phyloP scores from a whole-genome alignment of 2,888 invertebrate genomes.

The Himalopsyche japonica region DNA sequence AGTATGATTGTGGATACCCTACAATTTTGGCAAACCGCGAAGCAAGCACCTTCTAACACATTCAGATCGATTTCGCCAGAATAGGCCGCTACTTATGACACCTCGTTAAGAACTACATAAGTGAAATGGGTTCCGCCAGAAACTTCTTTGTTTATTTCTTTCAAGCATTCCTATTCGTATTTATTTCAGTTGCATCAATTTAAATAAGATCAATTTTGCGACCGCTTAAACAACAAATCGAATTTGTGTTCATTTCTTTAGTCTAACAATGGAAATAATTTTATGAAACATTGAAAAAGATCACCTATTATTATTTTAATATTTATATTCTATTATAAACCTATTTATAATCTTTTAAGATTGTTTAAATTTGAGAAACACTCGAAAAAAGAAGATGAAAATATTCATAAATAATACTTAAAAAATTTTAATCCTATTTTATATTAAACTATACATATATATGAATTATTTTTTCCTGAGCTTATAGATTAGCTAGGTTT shows the following conservation, averaged over 20 bases:
- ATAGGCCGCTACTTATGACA: constrained; percentile 28
- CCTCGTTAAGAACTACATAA: constrained; percentile 27
- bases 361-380: too few species aligned
- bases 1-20: constrained; percentile 6
- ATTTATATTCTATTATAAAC: too few species aligned
- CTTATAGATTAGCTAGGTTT: too few species aligned
- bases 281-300: too few species aligned
- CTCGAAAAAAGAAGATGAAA: too few species aligned
- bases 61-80: constrained; percentile 12
- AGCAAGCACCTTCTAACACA: constrained; percentile 18
- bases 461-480: too few species aligned
- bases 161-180: background rate
- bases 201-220: background rate
- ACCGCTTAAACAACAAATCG: background rate
- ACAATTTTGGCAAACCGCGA: constrained; percentile 31
- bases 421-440: too few species aligned
- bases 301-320: too few species aligned
- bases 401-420: too few species aligned
- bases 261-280: background rate
- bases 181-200: background rate
- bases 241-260: background rate
- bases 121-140: constrained; percentile 18
- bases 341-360: too few species aligned
- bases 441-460: too few species aligned
- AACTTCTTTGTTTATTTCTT: background rate